Base-by-base conservation (phyloP, 2,113 vertebrate genomes). In the Vicugna pacos region DNA sequence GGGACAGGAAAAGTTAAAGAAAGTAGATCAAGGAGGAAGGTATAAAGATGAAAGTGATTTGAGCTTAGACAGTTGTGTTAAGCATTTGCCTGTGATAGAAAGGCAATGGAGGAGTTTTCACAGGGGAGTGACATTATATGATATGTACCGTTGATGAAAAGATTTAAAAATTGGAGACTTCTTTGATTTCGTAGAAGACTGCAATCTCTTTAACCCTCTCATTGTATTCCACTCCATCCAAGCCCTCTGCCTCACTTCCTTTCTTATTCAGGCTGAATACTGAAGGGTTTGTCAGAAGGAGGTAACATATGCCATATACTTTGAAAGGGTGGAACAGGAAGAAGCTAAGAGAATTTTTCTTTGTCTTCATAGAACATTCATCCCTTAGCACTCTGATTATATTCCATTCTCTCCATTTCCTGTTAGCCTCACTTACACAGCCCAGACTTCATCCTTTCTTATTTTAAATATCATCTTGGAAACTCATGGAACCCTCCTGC, bases 321-420 rank as follows among this genome's bases (percentile, higher is more conserved):
- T 69, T 82, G 32, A 91, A 96, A 69, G 48, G 81, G 4, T 13
- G 3, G 32, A 75, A 58, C 38, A 75, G 46, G 16, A 22, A 89
- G 38, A 95, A 90, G 20, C 75, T 87, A 50, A 73, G 48, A 97
- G 95, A 97, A 95, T 62, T 93, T 69, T 95, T 30, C 83, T 98
- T 97, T 97, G 83, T 97, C 76, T 28, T 92, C 65, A 14, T 65
- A 90, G 90, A 98, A 97, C 35, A 32, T 15, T 82, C 3, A 69
- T 64, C 19, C 73, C 82, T 87, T 90, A 92, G 91, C 80, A 95
- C 38, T 89, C 92, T 95, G 26, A 84, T 28, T 54, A 30, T 24
- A 54, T 52, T 77, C 30, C 80, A 67, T 95, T 93, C 56, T 35
- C 12, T 79, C 30, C 69, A 13, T 75, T 60, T 72, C 50, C 42